Percentiles rank a stretch among this genome's conserved stretches.
These are phyloP conservation scores for Zoroaster sp. DNA, from an alignment of 53 echinoderm and acorn worm species.

Conservation along the genomic window DNA sequence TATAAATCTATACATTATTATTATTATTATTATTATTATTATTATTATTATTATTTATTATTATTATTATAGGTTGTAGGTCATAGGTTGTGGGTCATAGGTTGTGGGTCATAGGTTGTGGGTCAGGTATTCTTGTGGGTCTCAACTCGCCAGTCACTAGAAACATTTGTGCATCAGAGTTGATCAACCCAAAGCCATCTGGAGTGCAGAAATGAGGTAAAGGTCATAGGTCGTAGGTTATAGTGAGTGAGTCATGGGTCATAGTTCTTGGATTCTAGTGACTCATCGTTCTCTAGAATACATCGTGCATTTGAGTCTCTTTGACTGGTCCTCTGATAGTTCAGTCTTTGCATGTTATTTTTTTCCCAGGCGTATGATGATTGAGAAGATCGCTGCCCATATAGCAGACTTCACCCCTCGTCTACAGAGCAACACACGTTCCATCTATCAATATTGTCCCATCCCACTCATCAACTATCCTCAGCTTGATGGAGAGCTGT, in stretches of 20 bases:
- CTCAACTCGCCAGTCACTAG: neutral
- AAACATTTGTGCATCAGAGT: slow-evolving; percentile 60
- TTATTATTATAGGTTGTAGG: too few species aligned
- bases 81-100: neutral
- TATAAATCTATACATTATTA: too few species aligned
- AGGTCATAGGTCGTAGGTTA: neutral
- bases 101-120: neutral
- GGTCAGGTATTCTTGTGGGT: neutral
- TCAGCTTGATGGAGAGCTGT: slow-evolving; percentile 93
- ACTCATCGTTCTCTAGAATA: neutral
- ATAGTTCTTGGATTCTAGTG: neutral
- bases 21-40: too few species aligned
- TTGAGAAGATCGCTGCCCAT: slow-evolving; percentile 95
- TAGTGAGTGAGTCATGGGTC: neutral
- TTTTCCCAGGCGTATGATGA: slow-evolving; percentile 86
- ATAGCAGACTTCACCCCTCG: slow-evolving; percentile 95
- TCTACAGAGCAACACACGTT: slow-evolving; percentile 88
- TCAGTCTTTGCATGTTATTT: neutral
- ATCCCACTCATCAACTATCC: slow-evolving; percentile 95
- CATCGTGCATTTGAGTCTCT: too few species aligned
- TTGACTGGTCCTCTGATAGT: neutral
- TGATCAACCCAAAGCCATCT: slow-evolving; percentile 97
- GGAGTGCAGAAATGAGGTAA: slow-evolving; percentile 96
- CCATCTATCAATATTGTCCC: slow-evolving; percentile 99
- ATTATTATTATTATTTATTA: too few species aligned